Evolutionary conservation across 2,888 invertebrate genomes (phyloP), one percentile per base, ranked within the genome.

Genomic region (Nebria brevicollis): DNA sequence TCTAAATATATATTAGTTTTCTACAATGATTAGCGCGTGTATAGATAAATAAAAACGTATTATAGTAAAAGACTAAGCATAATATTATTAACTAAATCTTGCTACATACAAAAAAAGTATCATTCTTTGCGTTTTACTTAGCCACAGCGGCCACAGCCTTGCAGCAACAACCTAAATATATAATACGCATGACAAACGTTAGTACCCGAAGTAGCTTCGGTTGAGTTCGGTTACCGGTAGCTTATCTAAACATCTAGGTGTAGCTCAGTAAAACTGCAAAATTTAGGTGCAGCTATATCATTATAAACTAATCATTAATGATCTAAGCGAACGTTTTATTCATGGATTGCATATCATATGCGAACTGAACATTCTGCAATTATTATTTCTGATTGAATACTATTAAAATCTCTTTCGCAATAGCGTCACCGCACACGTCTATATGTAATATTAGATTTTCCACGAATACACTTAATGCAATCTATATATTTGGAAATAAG

Each of bases 171-270:
- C 13, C 66, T 25, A n/a, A 20, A 25, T 20, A 15, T 66, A 66
- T 20, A 25, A 66, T 25, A 20, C 70, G 25, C 68, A 70, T 70
- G 20, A 25, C 25, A 5, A 54, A 11, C 70, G 70, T 15, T 26
- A 34, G 25, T 70, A 1, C 11, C 13, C 70, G 70, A 25, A 25
- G 70, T 26, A 34, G 8, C 11, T 70, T 70, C 70, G 70, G 20
- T 25, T 4, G 11, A 11, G 70, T 70, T 70, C 70, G 70, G 70
- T 70, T 26, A 20, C 34, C 70, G 70, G 70, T 70, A 70, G 70
- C 70, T 70, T 25, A 70, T 70, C 70, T 70, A 70, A 70, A 70
- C 70, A 70, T 70, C 70, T 25, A 34, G 70, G 70, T 70, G 70
- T 34, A 70, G 70, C 70, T 66, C 25, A 15, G 66, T 2, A 54